Conservation (phyloP, 2,113 vertebrate species). For the Gulo gulo region DNA sequence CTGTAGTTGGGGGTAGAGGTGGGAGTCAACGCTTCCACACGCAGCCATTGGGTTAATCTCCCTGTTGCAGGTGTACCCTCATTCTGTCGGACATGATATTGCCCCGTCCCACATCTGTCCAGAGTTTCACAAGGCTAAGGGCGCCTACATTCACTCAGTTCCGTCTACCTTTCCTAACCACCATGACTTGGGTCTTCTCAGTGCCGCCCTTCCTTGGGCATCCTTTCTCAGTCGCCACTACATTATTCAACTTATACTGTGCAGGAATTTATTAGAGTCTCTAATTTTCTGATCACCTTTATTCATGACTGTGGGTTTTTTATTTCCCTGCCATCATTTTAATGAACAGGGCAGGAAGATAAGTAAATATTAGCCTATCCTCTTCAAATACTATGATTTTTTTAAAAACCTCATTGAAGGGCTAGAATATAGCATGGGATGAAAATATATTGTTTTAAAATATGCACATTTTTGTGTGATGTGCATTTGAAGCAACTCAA, state of each 20-base stretch:
- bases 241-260: fast-evolving
- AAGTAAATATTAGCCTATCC: neutral
- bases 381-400: neutral
- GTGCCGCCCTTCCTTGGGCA: neutral
- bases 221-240: neutral
- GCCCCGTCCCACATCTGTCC: neutral
- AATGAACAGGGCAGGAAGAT: neutral
- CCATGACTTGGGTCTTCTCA: too few species aligned
- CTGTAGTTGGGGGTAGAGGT: neutral
- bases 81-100: neutral
- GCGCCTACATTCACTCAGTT: neutral
- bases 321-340: neutral
- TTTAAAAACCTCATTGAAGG: neutral
- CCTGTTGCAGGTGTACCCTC: fast-evolving
- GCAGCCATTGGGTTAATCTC: neutral
- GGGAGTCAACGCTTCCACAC: neutral
- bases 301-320: neutral
- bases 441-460: neutral
- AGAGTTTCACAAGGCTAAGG: neutral
- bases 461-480: neutral
- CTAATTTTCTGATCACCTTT: neutral
- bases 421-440: neutral
- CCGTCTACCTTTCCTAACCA: too few species aligned
- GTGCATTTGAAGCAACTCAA: neutral
- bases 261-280: neutral